These are phyloP conservation scores for Homalodisca vitripennis DNA, from an alignment of 1,140 invertebrate species.

Conservation along the genomic window DNA sequence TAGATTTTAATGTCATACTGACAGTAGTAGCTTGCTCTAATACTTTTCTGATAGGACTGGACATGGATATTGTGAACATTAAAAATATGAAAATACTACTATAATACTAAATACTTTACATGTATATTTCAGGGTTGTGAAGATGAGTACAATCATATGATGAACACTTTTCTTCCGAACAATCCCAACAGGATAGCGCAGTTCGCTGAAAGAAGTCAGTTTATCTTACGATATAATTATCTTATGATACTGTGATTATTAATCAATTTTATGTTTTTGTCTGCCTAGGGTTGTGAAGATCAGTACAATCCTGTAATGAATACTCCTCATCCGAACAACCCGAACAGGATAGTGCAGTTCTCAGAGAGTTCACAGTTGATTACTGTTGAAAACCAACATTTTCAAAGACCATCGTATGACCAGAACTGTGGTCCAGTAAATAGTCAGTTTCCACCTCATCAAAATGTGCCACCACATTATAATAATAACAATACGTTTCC, in stretches of 20 bases:
- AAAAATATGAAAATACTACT: too few relatives aligned
- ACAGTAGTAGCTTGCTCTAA: too few relatives aligned
- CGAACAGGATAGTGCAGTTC: conserved; percentile 3
- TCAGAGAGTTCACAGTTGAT: neutral
- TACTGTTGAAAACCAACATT: conserved; percentile 8
- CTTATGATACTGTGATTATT: too few relatives aligned
- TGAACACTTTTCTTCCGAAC: too few relatives aligned
- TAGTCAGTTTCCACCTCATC: neutral
- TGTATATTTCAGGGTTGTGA: too few relatives aligned
- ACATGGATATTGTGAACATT: too few relatives aligned
- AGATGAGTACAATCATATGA: neutral
- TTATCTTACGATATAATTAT: too few relatives aligned
- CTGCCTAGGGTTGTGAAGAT: neutral
- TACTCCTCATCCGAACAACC: neutral
- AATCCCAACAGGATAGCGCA: neutral
- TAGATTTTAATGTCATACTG: too few relatives aligned
- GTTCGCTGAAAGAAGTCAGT: neutral
- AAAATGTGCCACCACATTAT: neutral
- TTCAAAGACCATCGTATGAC: neutral
- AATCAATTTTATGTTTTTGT: too few relatives aligned
- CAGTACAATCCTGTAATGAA: neutral
- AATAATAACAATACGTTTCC: neutral
- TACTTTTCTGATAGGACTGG: too few relatives aligned
- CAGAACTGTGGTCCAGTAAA: neutral
- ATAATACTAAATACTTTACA: too few relatives aligned